Evolutionary conservation across 2,888 invertebrate species (phyloP).

Genomic region (Scaptomyza flava): DNA sequence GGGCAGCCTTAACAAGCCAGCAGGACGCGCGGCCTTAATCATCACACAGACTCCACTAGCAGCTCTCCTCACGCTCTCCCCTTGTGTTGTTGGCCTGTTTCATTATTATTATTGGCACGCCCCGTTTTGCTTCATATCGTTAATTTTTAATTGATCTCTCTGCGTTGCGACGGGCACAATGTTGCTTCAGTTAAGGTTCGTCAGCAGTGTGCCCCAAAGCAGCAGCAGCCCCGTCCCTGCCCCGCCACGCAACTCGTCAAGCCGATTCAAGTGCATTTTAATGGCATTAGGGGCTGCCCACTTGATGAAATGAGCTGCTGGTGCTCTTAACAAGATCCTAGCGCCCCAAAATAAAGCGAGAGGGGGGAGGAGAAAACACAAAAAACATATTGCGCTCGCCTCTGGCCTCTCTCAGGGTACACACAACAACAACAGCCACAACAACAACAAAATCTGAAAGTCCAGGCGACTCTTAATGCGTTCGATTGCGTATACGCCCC

Average conservation of each 20-base stretch:
- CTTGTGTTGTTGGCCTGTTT: slow-evolving; percentile 70
- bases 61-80: neutral
- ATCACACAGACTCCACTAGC: slow-evolving; percentile 44
- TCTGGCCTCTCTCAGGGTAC: slow-evolving; percentile 34
- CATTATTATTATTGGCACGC: slow-evolving; percentile 84
- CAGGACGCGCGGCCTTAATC: slow-evolving; percentile 46
- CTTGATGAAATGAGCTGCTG: slow-evolving; percentile 75
- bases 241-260: neutral
- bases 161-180: slow-evolving; percentile 41
- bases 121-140: slow-evolving; percentile 82
- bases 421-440: slow-evolving; percentile 1
- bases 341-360: slow-evolving; percentile 62
- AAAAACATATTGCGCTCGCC: slow-evolving; percentile 40
- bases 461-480: slow-evolving; percentile 60
- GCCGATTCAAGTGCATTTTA: slow-evolving; percentile 77
- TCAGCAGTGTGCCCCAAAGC: slow-evolving; percentile 57
- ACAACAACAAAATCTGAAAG: slow-evolving; percentile 1
- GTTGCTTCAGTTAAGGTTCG: slow-evolving; percentile 63
- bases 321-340: slow-evolving; percentile 81
- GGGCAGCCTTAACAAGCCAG: slow-evolving; percentile 47
- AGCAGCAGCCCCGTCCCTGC: slow-evolving; percentile 27
- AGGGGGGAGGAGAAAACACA: slow-evolving; percentile 8
- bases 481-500: slow-evolving; percentile 79
- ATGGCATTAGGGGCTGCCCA: slow-evolving; percentile 75
- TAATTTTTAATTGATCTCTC: slow-evolving; percentile 83